A percentile compares a stretch with the other conserved stretches of the same genome.
Conservation (phyloP, 2,888 invertebrate genomes). For the Dasypogon diadema region DNA sequence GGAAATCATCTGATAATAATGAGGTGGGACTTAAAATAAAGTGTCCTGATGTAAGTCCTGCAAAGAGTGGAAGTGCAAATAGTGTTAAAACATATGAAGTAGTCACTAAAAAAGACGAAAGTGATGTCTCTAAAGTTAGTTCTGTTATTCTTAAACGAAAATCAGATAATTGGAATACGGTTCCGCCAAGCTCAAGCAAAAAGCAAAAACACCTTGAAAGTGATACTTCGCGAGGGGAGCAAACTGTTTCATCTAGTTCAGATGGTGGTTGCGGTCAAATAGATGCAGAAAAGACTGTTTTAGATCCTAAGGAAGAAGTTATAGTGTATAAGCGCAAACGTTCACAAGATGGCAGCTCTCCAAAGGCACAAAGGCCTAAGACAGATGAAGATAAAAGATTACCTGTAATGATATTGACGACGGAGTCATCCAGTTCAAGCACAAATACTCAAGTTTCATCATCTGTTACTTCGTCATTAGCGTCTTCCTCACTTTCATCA, state of each 20-base stretch:
- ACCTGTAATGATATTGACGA: neutral
- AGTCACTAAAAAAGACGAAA: conserved; percentile 60
- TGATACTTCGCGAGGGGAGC: neutral
- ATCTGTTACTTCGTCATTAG: neutral
- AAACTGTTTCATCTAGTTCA: conserved; percentile 22
- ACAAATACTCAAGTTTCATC: neutral
- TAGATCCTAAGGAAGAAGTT: neutral
- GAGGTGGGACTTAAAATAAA: neutral
- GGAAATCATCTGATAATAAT: neutral
- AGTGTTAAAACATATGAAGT: conserved; percentile 33
- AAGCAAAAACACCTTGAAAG: conserved; percentile 43
- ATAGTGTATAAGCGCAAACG: conserved; percentile 48
- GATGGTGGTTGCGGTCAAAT: neutral
- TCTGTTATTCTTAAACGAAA: conserved; percentile 67
- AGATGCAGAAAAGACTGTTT: neutral
- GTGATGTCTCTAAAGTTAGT: conserved; percentile 61
- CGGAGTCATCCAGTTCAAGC: neutral
- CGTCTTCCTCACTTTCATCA: neutral
- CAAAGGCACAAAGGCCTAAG: conserved; percentile 29
- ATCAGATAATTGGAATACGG: conserved; percentile 58
- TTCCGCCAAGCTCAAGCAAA: conserved; percentile 46
- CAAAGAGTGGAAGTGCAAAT: conserved; percentile 7
- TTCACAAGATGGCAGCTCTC: conserved; percentile 34
- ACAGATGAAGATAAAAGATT: conserved; percentile 22
- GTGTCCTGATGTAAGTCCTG: conserved; percentile 25